A percentile compares a stretch with the other conserved stretches of the same genome.
phyloP scores from a whole-genome alignment of 2,113 vertebrate genomes.

The Heterotilapia buettikoferi region DNA sequence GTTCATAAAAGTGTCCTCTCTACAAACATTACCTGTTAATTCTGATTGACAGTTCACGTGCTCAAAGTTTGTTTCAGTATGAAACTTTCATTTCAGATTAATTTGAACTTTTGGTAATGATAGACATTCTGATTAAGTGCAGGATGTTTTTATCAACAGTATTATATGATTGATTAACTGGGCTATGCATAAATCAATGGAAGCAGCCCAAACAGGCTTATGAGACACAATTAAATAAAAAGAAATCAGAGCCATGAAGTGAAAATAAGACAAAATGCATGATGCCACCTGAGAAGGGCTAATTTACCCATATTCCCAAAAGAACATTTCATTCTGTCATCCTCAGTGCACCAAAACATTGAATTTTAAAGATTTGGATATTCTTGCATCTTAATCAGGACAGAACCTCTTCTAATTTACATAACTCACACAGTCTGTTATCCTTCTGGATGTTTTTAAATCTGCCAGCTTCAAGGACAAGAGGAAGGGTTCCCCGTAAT shows the following conservation, averaged over 20 bases:
- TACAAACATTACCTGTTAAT: rapidly evolving
- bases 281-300: not conserved
- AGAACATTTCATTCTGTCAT: not conserved
- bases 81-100: not conserved
- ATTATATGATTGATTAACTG: not conserved
- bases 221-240: not conserved
- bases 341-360: not conserved
- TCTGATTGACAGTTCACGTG: not conserved
- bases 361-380: not conserved
- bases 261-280: rapidly evolving
- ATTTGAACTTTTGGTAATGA: not conserved
- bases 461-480: not conserved
- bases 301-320: not conserved
- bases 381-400: not conserved
- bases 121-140: not conserved
- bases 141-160: not conserved
- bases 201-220: not conserved
- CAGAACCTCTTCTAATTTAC: not conserved
- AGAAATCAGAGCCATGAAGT: not conserved
- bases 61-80: not conserved
- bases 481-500: not conserved
- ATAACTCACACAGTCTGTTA: rapidly evolving
- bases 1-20: not conserved
- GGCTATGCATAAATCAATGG: not conserved
- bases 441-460: not conserved